Percentiles rank a stretch among this genome's conserved stretches.
phyloP scores from a whole-genome alignment of 2,797 vertebrate species.

The Graptemys geographica region DNA sequence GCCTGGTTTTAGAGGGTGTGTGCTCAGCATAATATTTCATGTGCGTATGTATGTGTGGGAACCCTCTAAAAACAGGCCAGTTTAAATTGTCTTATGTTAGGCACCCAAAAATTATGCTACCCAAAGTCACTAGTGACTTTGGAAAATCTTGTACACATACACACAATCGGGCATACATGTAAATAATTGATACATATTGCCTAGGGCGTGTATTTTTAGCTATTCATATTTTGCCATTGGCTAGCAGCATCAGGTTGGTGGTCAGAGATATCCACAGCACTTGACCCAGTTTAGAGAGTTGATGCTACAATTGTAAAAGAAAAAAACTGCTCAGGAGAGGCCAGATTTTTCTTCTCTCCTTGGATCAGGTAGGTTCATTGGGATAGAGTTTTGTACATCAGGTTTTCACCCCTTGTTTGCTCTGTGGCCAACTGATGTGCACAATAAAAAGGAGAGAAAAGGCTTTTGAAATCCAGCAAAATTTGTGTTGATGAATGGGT shows the following conservation, averaged over 20 bases:
- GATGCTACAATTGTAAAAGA: not conserved
- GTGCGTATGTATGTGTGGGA: too few species aligned
- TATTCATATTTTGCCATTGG: not conserved
- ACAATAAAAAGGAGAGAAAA: not conserved
- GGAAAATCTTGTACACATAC: not conserved
- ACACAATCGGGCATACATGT: not conserved
- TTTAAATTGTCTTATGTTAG: not conserved
- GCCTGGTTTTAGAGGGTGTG: too few species aligned
- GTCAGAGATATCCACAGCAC: not conserved
- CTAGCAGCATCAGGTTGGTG: not conserved
- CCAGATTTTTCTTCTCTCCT: not conserved
- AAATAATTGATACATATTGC: not conserved
- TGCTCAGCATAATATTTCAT: too few species aligned
- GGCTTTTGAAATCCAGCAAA: not conserved
- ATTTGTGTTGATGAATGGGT: not conserved
- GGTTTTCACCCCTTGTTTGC: not conserved
- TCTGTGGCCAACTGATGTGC: not conserved
- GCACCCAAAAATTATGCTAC: not conserved
- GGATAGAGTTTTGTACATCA: not conserved
- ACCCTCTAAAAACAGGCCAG: not conserved
- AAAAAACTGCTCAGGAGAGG: not conserved
- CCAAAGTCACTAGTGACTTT: not conserved
- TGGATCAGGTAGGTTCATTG: not conserved
- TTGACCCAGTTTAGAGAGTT: slow-evolving; percentile 14
- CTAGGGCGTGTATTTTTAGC: not conserved